phyloP scores from a whole-genome alignment of 2,113 vertebrate genomes.

The Nothocercus julius region DNA sequence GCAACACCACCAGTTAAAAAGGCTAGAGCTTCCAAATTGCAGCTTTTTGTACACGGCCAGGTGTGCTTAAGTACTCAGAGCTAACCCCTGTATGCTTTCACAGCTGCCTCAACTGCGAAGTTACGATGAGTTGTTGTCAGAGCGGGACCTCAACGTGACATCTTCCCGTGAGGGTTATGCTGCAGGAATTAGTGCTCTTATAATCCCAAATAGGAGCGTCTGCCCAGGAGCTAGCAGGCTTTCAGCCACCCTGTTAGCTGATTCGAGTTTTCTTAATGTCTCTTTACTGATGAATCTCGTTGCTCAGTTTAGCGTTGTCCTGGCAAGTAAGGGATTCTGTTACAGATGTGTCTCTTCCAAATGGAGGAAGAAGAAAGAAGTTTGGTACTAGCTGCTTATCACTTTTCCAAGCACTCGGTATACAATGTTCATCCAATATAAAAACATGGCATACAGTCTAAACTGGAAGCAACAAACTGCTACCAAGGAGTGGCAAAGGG shows the following conservation, averaged over 20 bases:
- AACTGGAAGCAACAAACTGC: background rate
- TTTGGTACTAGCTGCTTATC: background rate
- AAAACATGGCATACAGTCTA: background rate
- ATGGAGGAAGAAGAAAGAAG: background rate
- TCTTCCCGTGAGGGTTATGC: background rate
- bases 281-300: background rate
- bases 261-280: background rate
- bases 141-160: background rate
- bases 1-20: background rate
- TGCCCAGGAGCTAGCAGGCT: background rate
- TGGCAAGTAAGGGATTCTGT: background rate
- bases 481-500: background rate
- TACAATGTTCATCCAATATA: background rate
- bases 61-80: background rate
- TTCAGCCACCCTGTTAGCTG: background rate
- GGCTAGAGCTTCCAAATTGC: background rate
- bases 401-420: background rate
- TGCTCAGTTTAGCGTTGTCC: background rate
- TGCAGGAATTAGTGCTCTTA: background rate
- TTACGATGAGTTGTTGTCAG: background rate
- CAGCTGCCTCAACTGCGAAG: background rate
- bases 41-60: rapidly evolving
- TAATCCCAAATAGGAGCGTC: background rate
- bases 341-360: background rate
- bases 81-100: background rate